These are phyloP conservation scores for Pagetopsis macropterus DNA, from an alignment of 2,797 vertebrate genomes.

Conservation along the genomic window DNA sequence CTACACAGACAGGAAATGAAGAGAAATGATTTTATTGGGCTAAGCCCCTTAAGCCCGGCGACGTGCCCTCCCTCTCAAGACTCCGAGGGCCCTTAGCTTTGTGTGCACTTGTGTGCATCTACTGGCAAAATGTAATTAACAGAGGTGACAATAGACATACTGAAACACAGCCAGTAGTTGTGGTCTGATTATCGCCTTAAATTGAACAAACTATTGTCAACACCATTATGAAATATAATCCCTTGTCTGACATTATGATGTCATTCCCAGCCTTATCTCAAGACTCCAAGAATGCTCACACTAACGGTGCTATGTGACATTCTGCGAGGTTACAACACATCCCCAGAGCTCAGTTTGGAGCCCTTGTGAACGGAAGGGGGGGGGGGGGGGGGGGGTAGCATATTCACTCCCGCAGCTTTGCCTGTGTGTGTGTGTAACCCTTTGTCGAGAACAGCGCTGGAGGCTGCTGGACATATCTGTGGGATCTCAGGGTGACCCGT, in stretches of 20 bases:
- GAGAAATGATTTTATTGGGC: conserved; percentile 54
- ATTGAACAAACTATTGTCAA: conserved; percentile 25
- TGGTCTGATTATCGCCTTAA: conserved; percentile 20
- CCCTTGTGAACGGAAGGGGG: conserved; percentile 34
- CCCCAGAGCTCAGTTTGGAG: conserved; percentile 60
- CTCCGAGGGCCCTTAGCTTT: conserved; percentile 19
- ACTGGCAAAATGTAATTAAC: conserved; percentile 45
- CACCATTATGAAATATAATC: conserved; percentile 36
- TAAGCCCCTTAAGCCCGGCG: conserved; percentile 57
- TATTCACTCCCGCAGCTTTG: conserved; percentile 64
- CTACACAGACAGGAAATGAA: conserved; percentile 58
- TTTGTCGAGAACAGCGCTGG: conserved; percentile 67
- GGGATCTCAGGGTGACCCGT: conserved; percentile 76
- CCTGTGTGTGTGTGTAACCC: conserved; percentile 47
- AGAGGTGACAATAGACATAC: conserved; percentile 35
- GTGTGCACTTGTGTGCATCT: conserved; percentile 30
- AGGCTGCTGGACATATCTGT: conserved; percentile 67
- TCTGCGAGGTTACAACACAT: conserved; percentile 66
- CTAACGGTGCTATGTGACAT: conserved; percentile 67
- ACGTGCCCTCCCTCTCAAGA: conserved; percentile 48
- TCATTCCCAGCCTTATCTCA: conserved; percentile 31
- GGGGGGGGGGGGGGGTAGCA: conserved; percentile 50
- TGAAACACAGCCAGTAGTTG: conserved; percentile 21
- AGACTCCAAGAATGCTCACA: conserved; percentile 40
- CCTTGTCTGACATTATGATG: conserved; percentile 22